Percentiles rank a stretch among this genome's conserved stretches.
Conservation (phyloP, 2,113 vertebrate species). For the Myiagra hebetior region DNA sequence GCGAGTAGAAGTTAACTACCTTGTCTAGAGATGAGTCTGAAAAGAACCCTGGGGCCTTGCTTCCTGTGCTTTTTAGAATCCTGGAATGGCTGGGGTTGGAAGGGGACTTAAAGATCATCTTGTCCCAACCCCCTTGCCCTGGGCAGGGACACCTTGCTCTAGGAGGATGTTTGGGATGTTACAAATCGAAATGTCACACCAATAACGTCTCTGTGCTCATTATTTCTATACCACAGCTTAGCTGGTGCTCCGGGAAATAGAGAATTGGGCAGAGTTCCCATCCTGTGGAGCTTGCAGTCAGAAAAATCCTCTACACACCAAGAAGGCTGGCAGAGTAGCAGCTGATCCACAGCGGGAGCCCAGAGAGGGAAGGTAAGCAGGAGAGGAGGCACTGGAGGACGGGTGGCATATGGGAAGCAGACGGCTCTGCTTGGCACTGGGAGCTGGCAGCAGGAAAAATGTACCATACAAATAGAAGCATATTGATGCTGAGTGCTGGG, state of each 20-base stretch:
- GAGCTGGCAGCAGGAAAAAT: not conserved
- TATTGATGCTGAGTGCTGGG: not conserved
- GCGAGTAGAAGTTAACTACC: not conserved
- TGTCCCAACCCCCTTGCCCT: not conserved
- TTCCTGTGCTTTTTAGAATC: not conserved
- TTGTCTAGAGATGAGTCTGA: not conserved
- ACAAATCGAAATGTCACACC: not conserved
- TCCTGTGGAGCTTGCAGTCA: not conserved
- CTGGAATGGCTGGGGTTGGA: not conserved
- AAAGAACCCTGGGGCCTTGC: not conserved
- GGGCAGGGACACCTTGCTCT: not conserved
- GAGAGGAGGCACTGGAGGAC: constrained; percentile 22
- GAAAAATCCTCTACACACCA: not conserved
- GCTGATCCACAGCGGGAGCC: not conserved
- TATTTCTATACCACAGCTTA: not conserved
- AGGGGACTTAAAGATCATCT: not conserved
- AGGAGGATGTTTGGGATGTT: not conserved
- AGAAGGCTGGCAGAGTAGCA: not conserved
- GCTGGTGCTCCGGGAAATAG: not conserved
- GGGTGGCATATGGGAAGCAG: constrained; percentile 48
- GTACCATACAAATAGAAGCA: not conserved
- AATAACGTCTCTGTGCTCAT: not conserved
- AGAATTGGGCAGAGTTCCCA: not conserved
- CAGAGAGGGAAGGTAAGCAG: constrained; percentile 10
- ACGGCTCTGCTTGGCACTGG: not conserved